Evolutionary conservation across 2,888 invertebrate genomes (phyloP).

Genomic region (Esperia sulphurella): DNA sequence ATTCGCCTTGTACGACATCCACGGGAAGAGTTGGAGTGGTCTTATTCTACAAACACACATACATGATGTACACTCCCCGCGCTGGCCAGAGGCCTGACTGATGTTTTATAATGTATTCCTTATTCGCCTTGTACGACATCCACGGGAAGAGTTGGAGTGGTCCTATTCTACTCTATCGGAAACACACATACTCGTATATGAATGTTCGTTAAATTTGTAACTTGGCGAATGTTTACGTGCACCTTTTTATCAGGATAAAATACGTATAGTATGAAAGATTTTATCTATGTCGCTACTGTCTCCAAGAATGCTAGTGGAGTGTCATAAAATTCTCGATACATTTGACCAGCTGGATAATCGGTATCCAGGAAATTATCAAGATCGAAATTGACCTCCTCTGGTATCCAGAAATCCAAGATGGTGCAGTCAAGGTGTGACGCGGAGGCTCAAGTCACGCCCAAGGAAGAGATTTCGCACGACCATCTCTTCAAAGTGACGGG

Average conservation of each 20-base stretch:
- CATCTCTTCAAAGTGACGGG: slow-evolving; percentile 67
- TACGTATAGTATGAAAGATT: slow-evolving; percentile 3
- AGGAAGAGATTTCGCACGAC: slow-evolving; percentile 62
- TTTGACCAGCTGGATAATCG: slow-evolving; percentile 9
- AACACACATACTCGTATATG: too few species aligned
- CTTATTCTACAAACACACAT: too few species aligned
- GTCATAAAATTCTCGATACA: slow-evolving; percentile 4
- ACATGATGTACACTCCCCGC: too few species aligned
- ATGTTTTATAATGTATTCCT: too few species aligned
- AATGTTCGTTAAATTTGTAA: background rate
- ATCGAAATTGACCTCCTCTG: background rate
- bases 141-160: too few species aligned
- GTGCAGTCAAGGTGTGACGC: slow-evolving; percentile 42
- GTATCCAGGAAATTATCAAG: slow-evolving; percentile 6
- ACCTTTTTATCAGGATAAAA: slow-evolving; percentile 3
- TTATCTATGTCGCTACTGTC: slow-evolving; percentile 14
- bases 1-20: too few species aligned
- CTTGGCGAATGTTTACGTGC: background rate
- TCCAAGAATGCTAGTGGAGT: slow-evolving; percentile 14
- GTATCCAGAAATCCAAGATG: slow-evolving; percentile 9
- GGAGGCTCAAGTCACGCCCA: slow-evolving; percentile 26
- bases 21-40: too few species aligned
- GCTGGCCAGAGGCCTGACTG: too few species aligned
- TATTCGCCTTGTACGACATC: too few species aligned
- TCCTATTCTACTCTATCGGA: too few species aligned